phyloP scores from a whole-genome alignment of 2,797 vertebrate genomes.

The Syncerus caffer region DNA sequence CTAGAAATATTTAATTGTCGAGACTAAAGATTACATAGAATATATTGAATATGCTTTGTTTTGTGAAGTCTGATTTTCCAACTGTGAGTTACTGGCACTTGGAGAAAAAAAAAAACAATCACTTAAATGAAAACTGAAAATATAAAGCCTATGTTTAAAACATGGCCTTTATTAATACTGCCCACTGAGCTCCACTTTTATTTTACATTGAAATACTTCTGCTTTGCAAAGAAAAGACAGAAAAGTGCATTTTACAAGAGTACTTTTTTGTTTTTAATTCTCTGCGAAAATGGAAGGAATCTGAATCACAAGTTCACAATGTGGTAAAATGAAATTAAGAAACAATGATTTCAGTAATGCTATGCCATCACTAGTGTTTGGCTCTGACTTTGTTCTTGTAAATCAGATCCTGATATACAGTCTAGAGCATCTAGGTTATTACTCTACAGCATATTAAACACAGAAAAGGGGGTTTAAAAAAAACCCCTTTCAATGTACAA shows the following conservation, averaged over 20 bases:
- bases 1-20: conserved; percentile 53
- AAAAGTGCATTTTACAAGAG: conserved; percentile 88
- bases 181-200: conserved; percentile 87
- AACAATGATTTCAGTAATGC: conserved; percentile 86
- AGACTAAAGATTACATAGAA: conserved; percentile 34
- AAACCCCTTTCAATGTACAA: conserved; percentile 91
- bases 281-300: conserved; percentile 86
- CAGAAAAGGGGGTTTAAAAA: conserved; percentile 84
- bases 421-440: conserved; percentile 87
- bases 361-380: conserved; percentile 84
- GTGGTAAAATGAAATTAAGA: conserved; percentile 84
- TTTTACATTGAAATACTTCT: conserved; percentile 91
- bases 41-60: conserved; percentile 63
- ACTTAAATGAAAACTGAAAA: conserved; percentile 80
- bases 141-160: conserved; percentile 91
- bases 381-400: conserved; percentile 81
- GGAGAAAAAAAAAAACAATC: conserved; percentile 74
- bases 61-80: conserved; percentile 74
- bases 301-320: conserved; percentile 88
- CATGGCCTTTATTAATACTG: conserved; percentile 94
- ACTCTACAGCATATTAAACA: conserved; percentile 90
- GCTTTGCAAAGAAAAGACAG: conserved; percentile 91
- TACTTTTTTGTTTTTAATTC: conserved; percentile 87
- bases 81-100: conserved; percentile 65
- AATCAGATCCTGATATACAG: conserved; percentile 86